Evolutionary conservation across 2,113 vertebrate genomes (phyloP).

Genomic region (Daubentonia madagascariensis): DNA sequence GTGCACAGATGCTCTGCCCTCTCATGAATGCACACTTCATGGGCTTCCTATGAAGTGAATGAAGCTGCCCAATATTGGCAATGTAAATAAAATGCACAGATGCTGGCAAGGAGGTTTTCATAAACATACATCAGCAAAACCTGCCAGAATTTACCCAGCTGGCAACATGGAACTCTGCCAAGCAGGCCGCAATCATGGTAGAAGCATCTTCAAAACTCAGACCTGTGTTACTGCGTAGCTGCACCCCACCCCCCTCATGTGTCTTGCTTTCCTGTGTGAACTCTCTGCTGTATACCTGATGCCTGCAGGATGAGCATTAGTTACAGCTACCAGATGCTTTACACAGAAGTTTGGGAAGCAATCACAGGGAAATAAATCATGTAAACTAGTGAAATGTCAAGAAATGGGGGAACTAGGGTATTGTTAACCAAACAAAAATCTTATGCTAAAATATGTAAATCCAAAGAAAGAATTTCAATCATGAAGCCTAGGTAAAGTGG

Average conservation of each 20-base stretch:
- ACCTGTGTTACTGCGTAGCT: not conserved
- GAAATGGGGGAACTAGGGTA: too few species aligned
- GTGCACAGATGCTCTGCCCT: too few species aligned
- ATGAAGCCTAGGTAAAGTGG: not conserved
- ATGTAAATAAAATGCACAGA: not conserved
- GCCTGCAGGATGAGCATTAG: not conserved
- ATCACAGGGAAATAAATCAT: not conserved
- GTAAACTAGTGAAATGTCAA: not conserved
- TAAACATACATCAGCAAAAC: not conserved
- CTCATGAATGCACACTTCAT: fast-evolving
- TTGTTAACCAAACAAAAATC: not conserved
- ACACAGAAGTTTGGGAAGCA: not conserved
- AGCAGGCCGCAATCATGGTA: fast-evolving
- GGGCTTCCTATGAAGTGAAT: not conserved
- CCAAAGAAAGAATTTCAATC: not conserved
- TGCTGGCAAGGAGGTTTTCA: not conserved
- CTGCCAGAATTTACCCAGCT: fast-evolving
- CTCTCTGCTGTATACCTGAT: not conserved
- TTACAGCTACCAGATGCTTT: not conserved
- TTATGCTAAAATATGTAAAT: not conserved
- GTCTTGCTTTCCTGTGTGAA: not conserved
- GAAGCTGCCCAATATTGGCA: not conserved
- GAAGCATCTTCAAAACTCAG: not conserved
- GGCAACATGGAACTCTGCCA: not conserved
- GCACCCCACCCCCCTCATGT: fast-evolving